Conservation (phyloP, 2,113 vertebrate genomes). For the Acrocephalus kingi region DNA sequence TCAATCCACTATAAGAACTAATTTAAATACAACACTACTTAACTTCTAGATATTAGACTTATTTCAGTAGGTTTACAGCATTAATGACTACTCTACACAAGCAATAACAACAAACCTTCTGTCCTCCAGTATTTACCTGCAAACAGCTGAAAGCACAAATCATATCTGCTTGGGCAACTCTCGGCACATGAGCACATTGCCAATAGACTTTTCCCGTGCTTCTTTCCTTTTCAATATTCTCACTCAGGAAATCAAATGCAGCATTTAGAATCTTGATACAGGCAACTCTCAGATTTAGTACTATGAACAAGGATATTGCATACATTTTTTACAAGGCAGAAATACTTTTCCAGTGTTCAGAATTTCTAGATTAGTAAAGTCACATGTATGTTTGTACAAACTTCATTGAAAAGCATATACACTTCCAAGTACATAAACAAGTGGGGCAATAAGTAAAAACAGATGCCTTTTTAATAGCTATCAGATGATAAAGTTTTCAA, state of each 20-base stretch:
- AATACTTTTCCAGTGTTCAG: background rate
- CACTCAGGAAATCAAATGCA: background rate
- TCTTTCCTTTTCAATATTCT: background rate
- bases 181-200: background rate
- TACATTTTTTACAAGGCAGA: background rate
- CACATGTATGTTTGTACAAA: background rate
- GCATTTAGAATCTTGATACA: background rate
- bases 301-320: background rate
- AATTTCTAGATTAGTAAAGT: background rate
- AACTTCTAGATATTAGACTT: background rate
- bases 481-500: background rate
- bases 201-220: background rate
- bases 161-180: background rate
- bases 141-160: background rate
- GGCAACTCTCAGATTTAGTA: background rate
- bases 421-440: background rate
- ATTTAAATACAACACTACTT: background rate
- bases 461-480: background rate
- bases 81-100: background rate
- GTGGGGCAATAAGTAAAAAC: background rate
- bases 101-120: background rate
- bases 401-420: background rate
- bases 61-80: background rate
- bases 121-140: background rate
- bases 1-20: background rate